Evolutionary conservation across 2,797 vertebrate species (phyloP).

Genomic region (Nyctibius grandis): DNA sequence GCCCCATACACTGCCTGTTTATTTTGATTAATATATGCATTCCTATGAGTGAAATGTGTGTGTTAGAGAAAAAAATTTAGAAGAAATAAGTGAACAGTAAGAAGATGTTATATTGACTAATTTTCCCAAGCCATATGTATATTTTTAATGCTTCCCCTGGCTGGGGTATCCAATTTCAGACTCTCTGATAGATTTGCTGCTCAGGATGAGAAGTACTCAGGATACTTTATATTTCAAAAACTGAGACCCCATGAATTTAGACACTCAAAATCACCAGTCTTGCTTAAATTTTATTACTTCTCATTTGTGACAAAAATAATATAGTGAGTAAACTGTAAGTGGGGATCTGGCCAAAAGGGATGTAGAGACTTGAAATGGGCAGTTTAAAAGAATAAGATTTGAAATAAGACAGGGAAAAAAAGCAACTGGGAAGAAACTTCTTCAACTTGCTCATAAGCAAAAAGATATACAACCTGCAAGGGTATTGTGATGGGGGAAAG

Average conservation of each 20-base stretch:
- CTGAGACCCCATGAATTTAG: not conserved
- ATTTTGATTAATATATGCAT: slow-evolving; percentile 64
- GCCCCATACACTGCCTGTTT: slow-evolving; percentile 47
- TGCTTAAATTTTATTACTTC: not conserved
- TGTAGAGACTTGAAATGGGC: not conserved
- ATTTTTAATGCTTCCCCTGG: not conserved
- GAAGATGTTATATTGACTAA: not conserved
- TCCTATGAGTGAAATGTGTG: not conserved
- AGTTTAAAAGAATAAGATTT: not conserved
- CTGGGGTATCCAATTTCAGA: not conserved
- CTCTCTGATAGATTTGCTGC: not conserved
- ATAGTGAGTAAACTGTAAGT: not conserved
- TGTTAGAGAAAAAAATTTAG: not conserved
- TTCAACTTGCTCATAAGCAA: not conserved
- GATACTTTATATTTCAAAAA: not conserved
- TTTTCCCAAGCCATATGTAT: not conserved
- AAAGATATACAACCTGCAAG: not conserved
- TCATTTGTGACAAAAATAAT: not conserved
- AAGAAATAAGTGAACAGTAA: not conserved
- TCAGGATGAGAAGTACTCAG: not conserved
- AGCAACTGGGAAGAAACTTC: not conserved
- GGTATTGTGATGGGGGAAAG: not conserved
- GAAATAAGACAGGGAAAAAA: not conserved
- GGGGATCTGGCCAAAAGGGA: not conserved
- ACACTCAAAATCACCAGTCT: not conserved